phyloP scores from a whole-genome alignment of 2,113 vertebrate genomes.

The Neolamprologus cancellatus region DNA sequence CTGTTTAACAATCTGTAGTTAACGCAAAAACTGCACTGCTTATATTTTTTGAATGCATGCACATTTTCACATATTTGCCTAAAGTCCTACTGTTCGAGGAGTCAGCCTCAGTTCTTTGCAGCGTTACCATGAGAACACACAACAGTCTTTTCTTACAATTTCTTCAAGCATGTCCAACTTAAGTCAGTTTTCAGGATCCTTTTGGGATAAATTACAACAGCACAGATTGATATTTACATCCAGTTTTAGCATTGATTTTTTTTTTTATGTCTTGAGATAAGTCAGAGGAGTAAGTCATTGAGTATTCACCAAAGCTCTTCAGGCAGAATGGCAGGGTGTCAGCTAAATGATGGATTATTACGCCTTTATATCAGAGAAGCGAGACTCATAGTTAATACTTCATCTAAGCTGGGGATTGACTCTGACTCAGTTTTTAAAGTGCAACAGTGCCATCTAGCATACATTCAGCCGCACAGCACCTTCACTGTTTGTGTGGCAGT shows the following conservation, averaged over 20 bases:
- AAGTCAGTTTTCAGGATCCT: neutral
- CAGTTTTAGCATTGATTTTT: neutral
- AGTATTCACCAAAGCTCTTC: neutral
- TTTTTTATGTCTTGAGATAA: neutral
- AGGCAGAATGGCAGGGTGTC: constrained; percentile 17
- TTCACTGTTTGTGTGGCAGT: neutral
- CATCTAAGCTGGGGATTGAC: neutral
- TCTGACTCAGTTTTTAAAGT: constrained; percentile 11
- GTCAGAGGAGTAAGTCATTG: neutral
- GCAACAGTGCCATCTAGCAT: constrained; percentile 75
- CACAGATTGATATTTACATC: neutral
- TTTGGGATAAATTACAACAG: neutral
- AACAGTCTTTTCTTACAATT: neutral
- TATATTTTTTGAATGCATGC: neutral
- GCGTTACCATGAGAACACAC: neutral
- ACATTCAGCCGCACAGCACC: neutral
- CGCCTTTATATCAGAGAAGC: neutral
- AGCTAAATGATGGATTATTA: constrained; percentile 45
- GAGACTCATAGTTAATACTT: neutral
- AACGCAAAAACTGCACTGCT: neutral
- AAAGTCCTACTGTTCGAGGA: neutral
- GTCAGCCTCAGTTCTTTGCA: neutral
- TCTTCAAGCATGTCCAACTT: neutral
- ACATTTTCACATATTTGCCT: neutral
- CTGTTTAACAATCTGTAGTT: constrained; percentile 13